Percentiles rank a stretch among this genome's conserved stretches.
Evolutionary conservation across 1,140 invertebrate species (phyloP).

Genomic region (Dendroctonus valens): DNA sequence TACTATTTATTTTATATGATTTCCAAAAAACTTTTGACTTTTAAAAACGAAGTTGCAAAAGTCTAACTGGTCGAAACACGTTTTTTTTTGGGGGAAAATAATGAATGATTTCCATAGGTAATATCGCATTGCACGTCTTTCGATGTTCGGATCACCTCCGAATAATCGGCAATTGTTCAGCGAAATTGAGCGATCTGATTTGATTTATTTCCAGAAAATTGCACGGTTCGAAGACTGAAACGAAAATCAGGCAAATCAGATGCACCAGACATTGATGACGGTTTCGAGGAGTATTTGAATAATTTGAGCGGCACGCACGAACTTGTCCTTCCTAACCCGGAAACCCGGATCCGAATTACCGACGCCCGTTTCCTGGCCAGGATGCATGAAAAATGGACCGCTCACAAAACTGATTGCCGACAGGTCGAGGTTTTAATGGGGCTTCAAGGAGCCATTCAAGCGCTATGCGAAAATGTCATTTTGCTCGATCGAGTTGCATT

Average conservation of each 20-base stretch:
- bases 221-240: conserved; percentile 55
- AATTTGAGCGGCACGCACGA: conserved; percentile 51
- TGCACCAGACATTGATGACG: conserved; percentile 46
- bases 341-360: conserved; percentile 17
- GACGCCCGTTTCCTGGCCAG: conserved; percentile 34
- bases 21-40: no score
- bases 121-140: no score
- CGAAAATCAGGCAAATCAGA: conserved; percentile 57
- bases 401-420: conserved; percentile 37
- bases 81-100: no score
- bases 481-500: conserved; percentile 65
- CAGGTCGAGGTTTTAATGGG: conserved; percentile 47
- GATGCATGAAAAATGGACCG: conserved; percentile 43
- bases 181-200: conserved; percentile 10
- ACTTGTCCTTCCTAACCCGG: conserved; percentile 5
- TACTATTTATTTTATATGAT: no score
- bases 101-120: no score
- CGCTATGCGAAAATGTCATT: conserved; percentile 67
- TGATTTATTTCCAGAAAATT: conserved; percentile 53
- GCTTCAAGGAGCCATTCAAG: conserved; percentile 53
- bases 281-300: conserved; percentile 54
- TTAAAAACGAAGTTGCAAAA: no score
- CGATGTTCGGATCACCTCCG: no score
- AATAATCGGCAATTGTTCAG: not conserved
- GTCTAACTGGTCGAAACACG: no score